phyloP scores from a whole-genome alignment of 2,113 vertebrate species.

The Passer domesticus region DNA sequence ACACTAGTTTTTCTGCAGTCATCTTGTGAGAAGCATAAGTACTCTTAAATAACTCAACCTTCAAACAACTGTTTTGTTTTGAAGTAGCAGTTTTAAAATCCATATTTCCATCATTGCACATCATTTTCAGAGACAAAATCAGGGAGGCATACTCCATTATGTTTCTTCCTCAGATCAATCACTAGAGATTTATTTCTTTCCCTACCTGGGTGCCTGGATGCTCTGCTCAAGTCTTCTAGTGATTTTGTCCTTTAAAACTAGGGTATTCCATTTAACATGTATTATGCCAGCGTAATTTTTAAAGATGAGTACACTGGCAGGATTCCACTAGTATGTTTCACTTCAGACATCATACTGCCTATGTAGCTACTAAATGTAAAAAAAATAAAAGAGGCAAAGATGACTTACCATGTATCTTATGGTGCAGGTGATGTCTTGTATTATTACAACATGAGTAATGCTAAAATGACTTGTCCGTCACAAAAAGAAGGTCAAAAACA shows the following conservation, averaged over 20 bases:
- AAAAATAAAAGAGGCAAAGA: neutral
- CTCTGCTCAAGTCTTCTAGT: neutral
- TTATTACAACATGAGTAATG: neutral
- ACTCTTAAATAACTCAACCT: neutral
- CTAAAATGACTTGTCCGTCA: neutral
- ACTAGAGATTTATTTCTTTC: neutral
- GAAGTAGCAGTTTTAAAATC: neutral
- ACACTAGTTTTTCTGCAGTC: neutral
- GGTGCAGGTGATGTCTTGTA: neutral
- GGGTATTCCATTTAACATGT: neutral
- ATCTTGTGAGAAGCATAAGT: neutral
- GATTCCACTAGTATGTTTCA: neutral
- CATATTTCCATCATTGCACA: neutral
- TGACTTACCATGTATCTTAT: constrained; percentile 21
- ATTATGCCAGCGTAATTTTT: neutral
- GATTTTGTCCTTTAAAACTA: neutral
- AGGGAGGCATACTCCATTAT: neutral
- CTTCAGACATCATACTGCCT: neutral
- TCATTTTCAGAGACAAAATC: neutral
- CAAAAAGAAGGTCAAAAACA: neutral
- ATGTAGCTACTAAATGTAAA: neutral
- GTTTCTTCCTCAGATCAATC: neutral
- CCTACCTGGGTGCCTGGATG: neutral
- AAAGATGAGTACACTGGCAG: neutral
- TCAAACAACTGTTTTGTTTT: neutral